phyloP scores from a whole-genome alignment of 1,140 invertebrate genomes.

The Wasmannia auropunctata region DNA sequence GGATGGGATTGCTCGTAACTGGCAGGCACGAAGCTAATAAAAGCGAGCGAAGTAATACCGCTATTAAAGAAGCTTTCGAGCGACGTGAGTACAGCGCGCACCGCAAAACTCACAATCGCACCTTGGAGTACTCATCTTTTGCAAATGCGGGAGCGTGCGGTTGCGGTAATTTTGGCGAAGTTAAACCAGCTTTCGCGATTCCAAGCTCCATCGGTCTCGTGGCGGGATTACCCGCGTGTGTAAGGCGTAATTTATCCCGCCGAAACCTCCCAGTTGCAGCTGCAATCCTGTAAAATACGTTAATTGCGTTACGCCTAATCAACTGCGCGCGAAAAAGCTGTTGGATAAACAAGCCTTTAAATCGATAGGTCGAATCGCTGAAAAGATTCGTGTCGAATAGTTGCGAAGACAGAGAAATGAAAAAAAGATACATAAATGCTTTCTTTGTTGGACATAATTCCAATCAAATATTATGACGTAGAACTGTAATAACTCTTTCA shows the following conservation, averaged over 20 bases:
- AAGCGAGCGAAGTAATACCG: constrained; percentile 23
- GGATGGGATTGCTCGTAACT: not conserved
- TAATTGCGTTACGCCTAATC: constrained; percentile 11
- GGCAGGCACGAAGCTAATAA: constrained; percentile 11
- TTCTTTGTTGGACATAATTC: too few relatives aligned
- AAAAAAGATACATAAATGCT: too few relatives aligned
- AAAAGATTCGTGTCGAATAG: not conserved
- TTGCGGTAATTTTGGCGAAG: constrained; percentile 73
- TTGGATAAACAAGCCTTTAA: not conserved
- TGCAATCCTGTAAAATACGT: constrained; percentile 75
- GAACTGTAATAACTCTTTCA: too few relatives aligned
- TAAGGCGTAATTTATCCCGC: constrained; percentile 78
- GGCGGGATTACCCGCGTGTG: constrained; percentile 74
- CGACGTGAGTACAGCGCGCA: not conserved
- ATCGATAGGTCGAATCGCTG: not conserved
- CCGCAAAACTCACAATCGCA: not conserved
- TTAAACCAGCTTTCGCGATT: constrained; percentile 76
- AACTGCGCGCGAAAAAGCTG: not conserved
- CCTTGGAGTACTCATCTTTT: constrained; percentile 76
- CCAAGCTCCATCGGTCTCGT: constrained; percentile 68
- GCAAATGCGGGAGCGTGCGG: constrained; percentile 70
- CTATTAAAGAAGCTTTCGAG: constrained; percentile 18
- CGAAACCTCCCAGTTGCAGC: constrained; percentile 76
- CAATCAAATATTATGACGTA: too few relatives aligned
- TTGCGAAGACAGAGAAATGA: not conserved